Evolutionary conservation across 2,113 vertebrate genomes (phyloP).

Genomic region (Oreochromis aureus): DNA sequence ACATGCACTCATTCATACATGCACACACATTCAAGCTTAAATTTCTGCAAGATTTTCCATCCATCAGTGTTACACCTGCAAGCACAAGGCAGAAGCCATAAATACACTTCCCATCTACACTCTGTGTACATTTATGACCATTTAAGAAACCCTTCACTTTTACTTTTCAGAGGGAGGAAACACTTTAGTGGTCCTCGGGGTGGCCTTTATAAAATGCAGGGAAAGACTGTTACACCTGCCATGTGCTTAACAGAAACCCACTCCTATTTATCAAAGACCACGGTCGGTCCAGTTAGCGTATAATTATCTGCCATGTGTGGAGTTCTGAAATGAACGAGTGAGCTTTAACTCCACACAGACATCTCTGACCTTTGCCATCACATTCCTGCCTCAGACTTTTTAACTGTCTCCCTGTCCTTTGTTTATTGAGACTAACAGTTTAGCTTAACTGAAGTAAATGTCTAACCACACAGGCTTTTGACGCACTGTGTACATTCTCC

Average conservation of each 20-base stretch:
- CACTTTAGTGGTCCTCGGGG: background rate
- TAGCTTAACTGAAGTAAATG: background rate
- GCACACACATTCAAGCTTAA: background rate
- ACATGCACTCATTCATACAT: background rate
- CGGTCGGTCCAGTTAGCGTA: background rate
- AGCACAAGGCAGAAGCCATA: background rate
- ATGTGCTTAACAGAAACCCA: background rate
- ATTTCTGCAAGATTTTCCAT: slow-evolving; percentile 14
- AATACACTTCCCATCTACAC: background rate
- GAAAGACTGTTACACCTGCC: background rate
- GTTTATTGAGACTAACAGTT: background rate
- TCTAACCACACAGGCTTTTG: background rate
- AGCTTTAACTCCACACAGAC: background rate
- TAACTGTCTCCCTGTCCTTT: background rate
- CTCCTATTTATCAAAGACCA: background rate
- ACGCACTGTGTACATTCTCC: background rate
- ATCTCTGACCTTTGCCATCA: background rate
- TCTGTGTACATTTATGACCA: background rate
- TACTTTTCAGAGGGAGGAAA: background rate
- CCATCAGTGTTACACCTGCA: slow-evolving; percentile 17
- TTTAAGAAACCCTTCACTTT: background rate
- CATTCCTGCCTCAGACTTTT: background rate
- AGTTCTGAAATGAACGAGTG: background rate
- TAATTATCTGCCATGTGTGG: background rate
- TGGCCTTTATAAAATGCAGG: background rate